These are phyloP conservation scores for Dromiciops gliroides DNA, from an alignment of 2,113 vertebrate species.

Conservation along the genomic window DNA sequence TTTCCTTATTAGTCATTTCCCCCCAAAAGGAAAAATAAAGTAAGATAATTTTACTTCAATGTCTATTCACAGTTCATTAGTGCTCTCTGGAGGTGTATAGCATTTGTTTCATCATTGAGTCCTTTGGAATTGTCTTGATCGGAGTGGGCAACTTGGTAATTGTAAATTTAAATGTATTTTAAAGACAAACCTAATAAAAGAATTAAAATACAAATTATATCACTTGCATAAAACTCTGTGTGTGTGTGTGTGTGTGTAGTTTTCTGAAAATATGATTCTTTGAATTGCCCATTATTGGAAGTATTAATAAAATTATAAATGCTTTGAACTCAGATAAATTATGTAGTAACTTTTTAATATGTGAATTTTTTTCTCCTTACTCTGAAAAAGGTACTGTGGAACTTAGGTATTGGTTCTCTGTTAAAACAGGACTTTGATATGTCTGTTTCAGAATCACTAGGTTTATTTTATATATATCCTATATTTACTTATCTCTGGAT, in stretches of 20 bases:
- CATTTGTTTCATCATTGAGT: neutral
- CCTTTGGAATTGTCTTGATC: neutral
- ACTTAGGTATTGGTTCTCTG: constrained; percentile 16
- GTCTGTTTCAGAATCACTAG: constrained; percentile 3
- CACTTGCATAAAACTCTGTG: neutral
- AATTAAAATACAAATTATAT: constrained; percentile 22
- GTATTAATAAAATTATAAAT: constrained; percentile 12
- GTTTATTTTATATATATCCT: neutral
- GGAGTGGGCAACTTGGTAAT: neutral
- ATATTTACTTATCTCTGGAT: neutral
- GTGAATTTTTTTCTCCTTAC: constrained; percentile 12
- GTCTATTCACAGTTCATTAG: neutral
- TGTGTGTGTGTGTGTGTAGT: neutral
- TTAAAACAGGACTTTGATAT: constrained; percentile 40
- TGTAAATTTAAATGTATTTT: constrained; percentile 48
- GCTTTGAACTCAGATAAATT: constrained; percentile 3
- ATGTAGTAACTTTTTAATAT: constrained; percentile 38
- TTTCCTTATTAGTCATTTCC: neutral
- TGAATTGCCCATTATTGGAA: constrained; percentile 26
- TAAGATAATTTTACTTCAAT: neutral
- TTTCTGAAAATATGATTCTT: neutral
- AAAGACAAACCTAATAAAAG: neutral
- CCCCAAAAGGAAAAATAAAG: neutral
- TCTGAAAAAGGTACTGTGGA: constrained; percentile 54
- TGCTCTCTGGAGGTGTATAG: neutral